Percentiles rank a stretch among this genome's conserved stretches.
Conservation (phyloP, 2,888 invertebrate species). For the Cephus nigrinus region DNA sequence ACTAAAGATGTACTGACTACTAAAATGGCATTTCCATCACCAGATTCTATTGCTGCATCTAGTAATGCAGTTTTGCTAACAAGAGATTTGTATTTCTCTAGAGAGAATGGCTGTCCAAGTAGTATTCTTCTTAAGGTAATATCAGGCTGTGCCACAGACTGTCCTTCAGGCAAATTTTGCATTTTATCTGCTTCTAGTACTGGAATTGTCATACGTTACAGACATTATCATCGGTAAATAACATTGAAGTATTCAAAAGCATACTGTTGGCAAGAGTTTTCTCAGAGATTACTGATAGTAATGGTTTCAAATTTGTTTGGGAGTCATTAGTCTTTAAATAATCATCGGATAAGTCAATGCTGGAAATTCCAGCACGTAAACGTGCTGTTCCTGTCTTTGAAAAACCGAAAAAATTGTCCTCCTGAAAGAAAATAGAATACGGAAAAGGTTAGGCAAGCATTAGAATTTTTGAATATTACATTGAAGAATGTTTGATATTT, state of each 20-base stretch:
- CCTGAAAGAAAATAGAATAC: constrained; percentile 61
- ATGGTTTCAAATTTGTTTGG: constrained; percentile 52
- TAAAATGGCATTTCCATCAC: constrained; percentile 83
- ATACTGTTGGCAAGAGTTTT: constrained; percentile 62
- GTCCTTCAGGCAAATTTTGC: constrained; percentile 48
- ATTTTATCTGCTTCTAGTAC: constrained; percentile 67
- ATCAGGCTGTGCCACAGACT: constrained; percentile 59
- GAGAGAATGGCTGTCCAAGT: constrained; percentile 67
- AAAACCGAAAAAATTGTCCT: constrained; percentile 71
- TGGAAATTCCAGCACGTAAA: constrained; percentile 62
- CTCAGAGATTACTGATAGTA: constrained; percentile 66
- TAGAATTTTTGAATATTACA: background rate
- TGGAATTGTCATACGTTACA: constrained; percentile 42
- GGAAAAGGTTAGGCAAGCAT: constrained; percentile 9
- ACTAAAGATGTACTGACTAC: constrained; percentile 66
- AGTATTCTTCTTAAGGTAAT: constrained; percentile 69
- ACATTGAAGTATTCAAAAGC: constrained; percentile 22
- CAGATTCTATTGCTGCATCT: constrained; percentile 77
- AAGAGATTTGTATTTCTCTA: constrained; percentile 69
- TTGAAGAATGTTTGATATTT: too few species aligned
- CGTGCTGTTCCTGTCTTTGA: constrained; percentile 62
- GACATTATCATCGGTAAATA: background rate
- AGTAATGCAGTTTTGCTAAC: constrained; percentile 77
- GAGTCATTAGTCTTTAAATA: constrained; percentile 46
- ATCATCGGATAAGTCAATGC: constrained; percentile 46